These are phyloP conservation scores for Paedocypris micromegethes DNA, from an alignment of 2,797 vertebrate genomes.

Conservation along the genomic window DNA sequence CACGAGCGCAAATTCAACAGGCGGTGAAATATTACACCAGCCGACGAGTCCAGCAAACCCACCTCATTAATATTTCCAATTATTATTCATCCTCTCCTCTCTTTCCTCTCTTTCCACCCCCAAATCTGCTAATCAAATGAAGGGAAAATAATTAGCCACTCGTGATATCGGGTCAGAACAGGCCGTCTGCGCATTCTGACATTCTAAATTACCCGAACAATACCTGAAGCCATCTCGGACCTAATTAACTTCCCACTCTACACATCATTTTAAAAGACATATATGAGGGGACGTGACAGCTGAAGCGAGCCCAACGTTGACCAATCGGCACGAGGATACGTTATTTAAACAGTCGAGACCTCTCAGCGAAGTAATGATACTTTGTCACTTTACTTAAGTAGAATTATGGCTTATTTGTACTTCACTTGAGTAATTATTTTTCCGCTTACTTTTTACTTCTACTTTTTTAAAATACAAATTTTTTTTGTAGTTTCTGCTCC, in stretches of 20 bases:
- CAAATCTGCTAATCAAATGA: constrained; percentile 40
- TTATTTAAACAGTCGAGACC: too few species aligned
- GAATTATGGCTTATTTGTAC: too few species aligned
- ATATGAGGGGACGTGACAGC: constrained; percentile 57
- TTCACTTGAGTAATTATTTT: too few species aligned
- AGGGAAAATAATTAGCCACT: constrained; percentile 81
- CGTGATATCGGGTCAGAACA: constrained; percentile 70
- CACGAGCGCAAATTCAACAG: constrained; percentile 20
- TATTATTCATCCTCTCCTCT: constrained; percentile 71
- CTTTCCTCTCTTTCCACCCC: constrained; percentile 68
- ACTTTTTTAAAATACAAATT: too few species aligned
- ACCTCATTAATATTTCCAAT: constrained; percentile 72
- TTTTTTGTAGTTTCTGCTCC: too few species aligned
- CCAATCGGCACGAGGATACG: too few species aligned
- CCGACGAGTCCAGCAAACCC: constrained; percentile 60
- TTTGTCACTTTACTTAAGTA: too few species aligned
- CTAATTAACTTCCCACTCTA: constrained; percentile 84
- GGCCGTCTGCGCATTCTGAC: constrained; percentile 73
- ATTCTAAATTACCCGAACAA: constrained; percentile 86
- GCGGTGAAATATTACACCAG: constrained; percentile 52
- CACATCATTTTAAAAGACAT: constrained; percentile 65
- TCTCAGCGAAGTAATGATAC: too few species aligned
- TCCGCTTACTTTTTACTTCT: too few species aligned
- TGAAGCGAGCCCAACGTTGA: neutral
- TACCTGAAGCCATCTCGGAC: constrained; percentile 82